Evolutionary conservation across 2,113 vertebrate species (phyloP), one percentile per base, ranked within the genome.

Genomic region (Prionailurus bengalensis): DNA sequence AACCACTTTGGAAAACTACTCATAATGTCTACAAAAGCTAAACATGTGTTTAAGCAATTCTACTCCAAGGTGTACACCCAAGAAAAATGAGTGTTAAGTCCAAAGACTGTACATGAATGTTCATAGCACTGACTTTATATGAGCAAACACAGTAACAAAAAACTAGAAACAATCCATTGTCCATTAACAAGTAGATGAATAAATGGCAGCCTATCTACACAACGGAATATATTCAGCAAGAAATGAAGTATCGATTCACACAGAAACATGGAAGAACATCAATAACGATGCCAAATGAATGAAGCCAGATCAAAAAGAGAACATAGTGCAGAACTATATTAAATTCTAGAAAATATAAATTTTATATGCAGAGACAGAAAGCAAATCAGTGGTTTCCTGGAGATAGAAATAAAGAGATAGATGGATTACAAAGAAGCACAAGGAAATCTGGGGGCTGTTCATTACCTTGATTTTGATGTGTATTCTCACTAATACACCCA

Each of bases 1-100:
- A 76, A 61, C 27, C n/a, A 70, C 63, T 91, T 42, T 91, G n/a
- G 89, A 70, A 91, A 55, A 81, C 89, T 81, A 36, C 55, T 70
- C 48, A 55, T 53, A 66, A 9, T 39, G 66, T 36, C 45, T 79
- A 79, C 89, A 68, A 81, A 91, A 81, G 4, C 17, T 81, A 27
- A 42, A 42, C 45, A 42, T 23, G 55, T 42, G n/a, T 48, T 55
- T 91, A 81, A 81, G 33, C 63, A 81, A 55, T 55, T 91, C 45
- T 27, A 81, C 6, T 55, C 63, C 25, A 11, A 42, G 23, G 74
- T 66, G 7, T 79, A 51, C 13, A 91, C 33, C 5, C 89, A 80
- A 68, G 48, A 81, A 91, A 91, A 91, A 39, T 81, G 27, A 70
- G 63, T 33, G n/a, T 91, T 23, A 42, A 42, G 25, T 68, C 16